These are phyloP conservation scores for Alcis repandata DNA, from an alignment of 2,888 invertebrate genomes.

Conservation along the genomic window DNA sequence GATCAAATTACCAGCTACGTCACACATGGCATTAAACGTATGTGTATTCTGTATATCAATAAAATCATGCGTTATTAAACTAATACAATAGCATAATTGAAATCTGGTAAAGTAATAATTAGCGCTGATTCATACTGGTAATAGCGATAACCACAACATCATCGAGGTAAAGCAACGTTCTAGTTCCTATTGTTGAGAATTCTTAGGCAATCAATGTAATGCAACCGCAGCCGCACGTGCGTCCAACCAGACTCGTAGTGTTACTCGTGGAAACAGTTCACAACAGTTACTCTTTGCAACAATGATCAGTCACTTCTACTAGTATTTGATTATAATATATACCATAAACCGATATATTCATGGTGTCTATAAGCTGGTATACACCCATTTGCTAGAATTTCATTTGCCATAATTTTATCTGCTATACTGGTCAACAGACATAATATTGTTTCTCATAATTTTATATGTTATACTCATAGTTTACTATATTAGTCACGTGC, in stretches of 20 bases:
- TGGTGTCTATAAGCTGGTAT: too few species aligned
- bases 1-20: background rate
- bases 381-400: too few species aligned
- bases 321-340: too few species aligned
- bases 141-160: slow-evolving; percentile 34
- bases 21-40: too few species aligned
- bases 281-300: slow-evolving; percentile 18
- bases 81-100: slow-evolving; percentile 13
- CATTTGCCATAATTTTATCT: too few species aligned
- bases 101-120: slow-evolving; percentile 32
- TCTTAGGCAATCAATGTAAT: slow-evolving; percentile 40
- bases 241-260: slow-evolving; percentile 10
- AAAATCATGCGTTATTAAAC: background rate
- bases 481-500: too few species aligned
- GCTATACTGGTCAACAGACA: too few species aligned
- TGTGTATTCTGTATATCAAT: too few species aligned
- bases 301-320: slow-evolving; percentile 4
- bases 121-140: slow-evolving; percentile 38
- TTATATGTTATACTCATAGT: too few species aligned
- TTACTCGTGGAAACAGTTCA: slow-evolving; percentile 23
- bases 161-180: slow-evolving; percentile 28
- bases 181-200: slow-evolving; percentile 47
- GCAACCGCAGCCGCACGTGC: slow-evolving; percentile 44
- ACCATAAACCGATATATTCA: too few species aligned
- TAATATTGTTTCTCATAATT: too few species aligned